Base-by-base conservation (phyloP, 2,888 invertebrate genomes). In the Hyles lineata region DNA sequence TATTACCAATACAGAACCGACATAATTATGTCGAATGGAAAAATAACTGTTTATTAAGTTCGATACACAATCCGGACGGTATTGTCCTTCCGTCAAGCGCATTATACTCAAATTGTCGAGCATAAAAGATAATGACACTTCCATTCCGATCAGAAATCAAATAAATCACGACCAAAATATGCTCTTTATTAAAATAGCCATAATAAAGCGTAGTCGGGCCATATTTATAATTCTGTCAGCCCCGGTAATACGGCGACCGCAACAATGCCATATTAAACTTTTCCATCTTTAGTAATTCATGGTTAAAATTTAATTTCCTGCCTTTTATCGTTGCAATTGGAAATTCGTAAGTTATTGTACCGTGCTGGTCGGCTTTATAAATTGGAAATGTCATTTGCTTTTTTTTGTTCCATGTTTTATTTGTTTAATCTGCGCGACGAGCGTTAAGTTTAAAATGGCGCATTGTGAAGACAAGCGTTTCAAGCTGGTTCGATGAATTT, bases 291-390 rank as follows among this genome's bases (percentile, higher is more conserved):
- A 62, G 61, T 62, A 32, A 62, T 62, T 62, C 67, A 67, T 32
- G 62, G 52, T 71, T 62, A 25, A 71, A 71, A 71, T 71, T 71
- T 52, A 71, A 71, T 71, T 71, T 71, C 62, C 62, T 55, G 71
- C 55, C 43, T 29, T 62, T 71, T 62, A 71, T 71, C 52, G n/a
- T 19, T 17, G 21, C 67, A 67, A 67, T 67, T 67, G 67, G 67
- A 50, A 50, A 23, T 67, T 67, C 67, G 67, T 67, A 67, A 67
- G 50, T 67, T 67, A 50, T 67, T 67, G 67, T 67, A 23, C 67
- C 43, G 63, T 19, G 43, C 50, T 50, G 67, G 43, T 67, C 23
- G 43, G 61, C 25, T 6, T 50, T 50, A 50, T 17, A 67, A 50
- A 67, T 67, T 67, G 67, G 50, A 67, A 67, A 67, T 67, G 50